phyloP scores from a whole-genome alignment of 2,797 vertebrate genomes.

The Rhynchotus rufescens region DNA sequence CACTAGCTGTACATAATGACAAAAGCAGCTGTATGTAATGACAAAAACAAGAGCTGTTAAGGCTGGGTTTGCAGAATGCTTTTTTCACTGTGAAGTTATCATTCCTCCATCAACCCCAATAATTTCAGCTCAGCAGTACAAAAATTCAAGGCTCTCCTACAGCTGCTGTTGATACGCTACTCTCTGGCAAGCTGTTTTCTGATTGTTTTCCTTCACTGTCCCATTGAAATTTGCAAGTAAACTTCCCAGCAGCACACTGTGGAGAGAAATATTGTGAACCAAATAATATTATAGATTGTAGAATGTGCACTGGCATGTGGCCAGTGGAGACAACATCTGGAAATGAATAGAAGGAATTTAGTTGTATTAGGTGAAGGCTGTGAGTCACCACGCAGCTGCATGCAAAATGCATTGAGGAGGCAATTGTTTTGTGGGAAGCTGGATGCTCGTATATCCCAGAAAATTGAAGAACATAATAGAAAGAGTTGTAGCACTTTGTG shows the following conservation, averaged over 20 bases:
- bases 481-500: background rate
- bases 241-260: background rate
- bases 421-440: background rate
- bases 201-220: background rate
- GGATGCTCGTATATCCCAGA: background rate
- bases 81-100: background rate
- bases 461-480: background rate
- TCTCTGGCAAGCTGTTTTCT: slow-evolving; percentile 9
- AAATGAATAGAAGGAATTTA: background rate
- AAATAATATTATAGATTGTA: background rate
- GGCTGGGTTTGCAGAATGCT: background rate
- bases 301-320: background rate
- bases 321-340: slow-evolving; percentile 12
- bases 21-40: background rate
- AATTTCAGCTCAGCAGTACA: background rate
- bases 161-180: background rate
- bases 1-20: background rate
- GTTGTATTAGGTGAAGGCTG: background rate
- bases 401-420: background rate
- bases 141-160: background rate
- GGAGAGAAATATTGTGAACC: background rate
- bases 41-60: background rate
- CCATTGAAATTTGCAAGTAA: background rate
- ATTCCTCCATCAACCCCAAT: background rate
- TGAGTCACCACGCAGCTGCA: slow-evolving; percentile 44